Evolutionary conservation across 2,113 vertebrate genomes (phyloP).

Genomic region (Myiopsitta monachus): DNA sequence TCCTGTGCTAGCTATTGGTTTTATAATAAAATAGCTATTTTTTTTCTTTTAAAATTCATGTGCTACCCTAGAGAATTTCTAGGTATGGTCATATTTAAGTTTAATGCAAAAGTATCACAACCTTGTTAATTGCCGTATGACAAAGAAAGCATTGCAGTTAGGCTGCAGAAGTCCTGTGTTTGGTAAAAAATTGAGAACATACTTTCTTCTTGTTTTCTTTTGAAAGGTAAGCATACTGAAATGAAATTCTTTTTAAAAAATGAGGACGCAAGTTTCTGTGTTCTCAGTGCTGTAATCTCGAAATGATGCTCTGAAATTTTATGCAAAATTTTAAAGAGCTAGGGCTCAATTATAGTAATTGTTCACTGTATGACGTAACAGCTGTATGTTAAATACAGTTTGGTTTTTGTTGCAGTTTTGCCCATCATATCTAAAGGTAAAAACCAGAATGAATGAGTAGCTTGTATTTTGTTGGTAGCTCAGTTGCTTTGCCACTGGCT

Average conservation of each 20-base stretch:
- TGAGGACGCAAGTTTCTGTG: accelerated
- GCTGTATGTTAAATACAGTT: not conserved
- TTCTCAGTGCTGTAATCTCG: not conserved
- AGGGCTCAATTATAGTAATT: not conserved
- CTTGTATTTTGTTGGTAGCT: not conserved
- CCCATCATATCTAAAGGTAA: not conserved
- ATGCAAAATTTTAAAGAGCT: not conserved
- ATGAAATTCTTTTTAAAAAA: accelerated
- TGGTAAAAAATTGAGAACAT: not conserved
- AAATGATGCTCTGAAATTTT: not conserved
- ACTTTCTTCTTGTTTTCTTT: not conserved
- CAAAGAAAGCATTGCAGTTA: not conserved
- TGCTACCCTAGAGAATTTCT: not conserved
- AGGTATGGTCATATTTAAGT: not conserved
- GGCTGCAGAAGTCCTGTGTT: not conserved
- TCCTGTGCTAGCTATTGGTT: not conserved
- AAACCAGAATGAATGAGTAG: not conserved
- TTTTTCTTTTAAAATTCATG: not conserved
- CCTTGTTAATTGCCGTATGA: not conserved
- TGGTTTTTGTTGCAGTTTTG: not conserved
- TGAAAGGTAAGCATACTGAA: not conserved
- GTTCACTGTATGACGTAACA: not conserved
- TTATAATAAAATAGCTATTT: not conserved
- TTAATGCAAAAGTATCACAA: not conserved
- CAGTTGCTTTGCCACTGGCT: not conserved